Base-by-base conservation (phyloP, 2,888 invertebrate genomes). In the Heliconius ethilla region DNA sequence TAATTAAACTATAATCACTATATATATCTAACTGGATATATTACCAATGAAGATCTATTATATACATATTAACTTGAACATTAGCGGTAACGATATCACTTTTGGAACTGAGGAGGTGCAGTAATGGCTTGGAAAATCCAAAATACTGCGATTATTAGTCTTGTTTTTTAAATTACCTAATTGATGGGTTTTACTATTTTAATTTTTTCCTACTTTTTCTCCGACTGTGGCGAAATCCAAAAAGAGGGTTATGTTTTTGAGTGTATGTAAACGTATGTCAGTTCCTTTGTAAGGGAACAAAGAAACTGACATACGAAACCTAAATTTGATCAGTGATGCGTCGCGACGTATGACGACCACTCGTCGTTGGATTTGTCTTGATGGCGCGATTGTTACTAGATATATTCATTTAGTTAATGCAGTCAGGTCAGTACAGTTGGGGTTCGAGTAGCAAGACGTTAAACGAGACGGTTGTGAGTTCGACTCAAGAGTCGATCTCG, bases 21-120 rank as follows among this genome's bases (percentile, higher is more conserved):
- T 40, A 63, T 74, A 65, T 74, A 74, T 65, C 40, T 29, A 55
- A 59, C 7, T 59, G 0, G 40, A 25, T 15, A 40, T 25, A 40
- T 69, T 7, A 69, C 45, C 69, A 15, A 25, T 45, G 15, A 69
- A 7, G 15, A n/a, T 59, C 33, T 72, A 72, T 72, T 72, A 72
- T 59, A 33, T 37, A 72, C 72, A 33, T 72, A 72, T 72, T 72
- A 59, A 25, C 59, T n/a, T 33, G 13, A 9, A n/a, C 51, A 72
- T 72, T 59, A 72, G 59, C 6, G 72, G 29, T 72, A 59, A 72
- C 55, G 33, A 72, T 62, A 13, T 25, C 33, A 59, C 15, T 37
- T 72, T 59, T 27, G n/a, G 33, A 25, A 29, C 22, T 5, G 13
- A n/a, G 9, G n/a, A 13, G 9, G 13, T 18, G 1, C 15, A n/a